Evolutionary conservation across 2,888 invertebrate species (phyloP), one percentile per base, ranked within the genome.

Genomic region (Phaonia tiefii): DNA sequence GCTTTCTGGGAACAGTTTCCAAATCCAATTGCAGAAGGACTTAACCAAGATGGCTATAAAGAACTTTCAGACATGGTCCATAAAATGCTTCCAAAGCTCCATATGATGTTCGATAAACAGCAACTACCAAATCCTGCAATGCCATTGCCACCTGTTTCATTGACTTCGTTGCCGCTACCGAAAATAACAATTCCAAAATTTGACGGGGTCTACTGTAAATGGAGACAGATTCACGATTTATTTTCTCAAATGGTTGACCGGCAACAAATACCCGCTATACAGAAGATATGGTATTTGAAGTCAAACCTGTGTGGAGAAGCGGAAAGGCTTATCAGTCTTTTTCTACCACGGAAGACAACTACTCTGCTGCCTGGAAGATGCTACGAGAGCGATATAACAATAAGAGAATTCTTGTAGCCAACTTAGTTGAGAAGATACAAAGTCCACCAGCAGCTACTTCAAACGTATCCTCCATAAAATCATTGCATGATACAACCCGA

Each of bases 151-250:
- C n/a, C n/a, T n/a, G n/a, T n/a, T n/a, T n/a, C n/a, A n/a, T n/a
- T n/a, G n/a, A n/a, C n/a, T n/a, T n/a, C n/a, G n/a, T n/a, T n/a
- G n/a, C n/a, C n/a, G n/a, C n/a, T n/a, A n/a, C n/a, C n/a, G n/a
- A n/a, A n/a, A n/a, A n/a, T n/a, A n/a, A 66, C 66, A 22, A 25
- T 66, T n/a, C 44, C 65, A 1, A 8, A 39, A 63, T 42, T 65
- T 22, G 17, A 65, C 4, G 66, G 66, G 2, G 26, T 44, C 37
- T 46, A 20, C 25, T 26, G 44, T 4, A 46, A 66, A 44, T 66
- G 66, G 66, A 17, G 49, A 4, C 66, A 66, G 46, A 44, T 66
- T 25, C 25, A 42, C 20, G 66, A 65, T 42, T 42, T 65, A 10
- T 42, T 65, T 42, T 44, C 13, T 8, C 15, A 44, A 37, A 25